phyloP scores from a whole-genome alignment of 2,888 invertebrate species.

The Actias luna region DNA sequence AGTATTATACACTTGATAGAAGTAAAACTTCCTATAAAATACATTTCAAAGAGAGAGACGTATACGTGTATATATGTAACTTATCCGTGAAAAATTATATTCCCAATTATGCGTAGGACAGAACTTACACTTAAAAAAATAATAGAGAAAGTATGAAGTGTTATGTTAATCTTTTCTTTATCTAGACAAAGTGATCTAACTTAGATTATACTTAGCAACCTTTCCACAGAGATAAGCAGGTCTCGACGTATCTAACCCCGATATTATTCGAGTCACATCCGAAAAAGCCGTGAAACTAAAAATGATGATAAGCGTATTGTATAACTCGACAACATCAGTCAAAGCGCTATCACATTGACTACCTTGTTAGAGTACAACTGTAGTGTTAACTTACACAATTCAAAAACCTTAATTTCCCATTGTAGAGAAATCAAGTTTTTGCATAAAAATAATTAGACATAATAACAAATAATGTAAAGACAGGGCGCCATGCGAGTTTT shows the following conservation, averaged over 20 bases:
- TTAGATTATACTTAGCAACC: background rate
- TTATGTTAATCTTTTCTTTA: too few species aligned
- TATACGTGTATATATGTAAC: too few species aligned
- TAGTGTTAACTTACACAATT: background rate
- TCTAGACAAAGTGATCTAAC: background rate
- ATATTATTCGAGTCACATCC: constrained; percentile 22
- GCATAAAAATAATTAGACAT: background rate
- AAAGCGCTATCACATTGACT: background rate
- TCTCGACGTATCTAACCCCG: background rate
- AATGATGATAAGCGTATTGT: constrained; percentile 16
- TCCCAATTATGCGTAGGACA: too few species aligned
- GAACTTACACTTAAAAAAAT: too few species aligned
- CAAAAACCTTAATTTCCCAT: background rate
- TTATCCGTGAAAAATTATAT: too few species aligned
- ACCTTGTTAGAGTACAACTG: background rate
- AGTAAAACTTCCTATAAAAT: too few species aligned
- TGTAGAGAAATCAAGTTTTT: background rate
- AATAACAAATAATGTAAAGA: too few species aligned
- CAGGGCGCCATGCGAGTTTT: background rate
- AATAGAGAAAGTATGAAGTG: too few species aligned
- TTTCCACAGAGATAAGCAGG: background rate
- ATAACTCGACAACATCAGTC: constrained; percentile 18
- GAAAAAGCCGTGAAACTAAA: constrained; percentile 19
- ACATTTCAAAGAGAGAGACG: too few species aligned
- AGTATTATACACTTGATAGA: too few species aligned